A percentile compares a stretch with the other conserved stretches of the same genome.
Evolutionary conservation across 1,140 invertebrate genomes (phyloP).

Genomic region (Protaetia brevitarsis): DNA sequence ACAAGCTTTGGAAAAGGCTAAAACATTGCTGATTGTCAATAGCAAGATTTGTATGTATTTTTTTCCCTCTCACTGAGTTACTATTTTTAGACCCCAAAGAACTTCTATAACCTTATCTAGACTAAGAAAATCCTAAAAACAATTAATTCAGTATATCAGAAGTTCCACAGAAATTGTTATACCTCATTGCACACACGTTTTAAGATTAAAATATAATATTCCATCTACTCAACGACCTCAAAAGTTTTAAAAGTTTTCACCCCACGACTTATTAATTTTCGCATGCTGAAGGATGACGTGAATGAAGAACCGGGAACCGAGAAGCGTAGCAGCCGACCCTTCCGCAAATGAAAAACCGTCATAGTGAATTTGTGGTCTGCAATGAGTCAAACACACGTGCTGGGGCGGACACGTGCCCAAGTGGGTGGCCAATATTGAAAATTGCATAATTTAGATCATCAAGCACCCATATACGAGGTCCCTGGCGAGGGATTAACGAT

Average conservation of each 20-base stretch:
- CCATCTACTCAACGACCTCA: constrained; percentile 9
- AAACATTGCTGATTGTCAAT: no score
- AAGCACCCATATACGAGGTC: constrained; percentile 40
- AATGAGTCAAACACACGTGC: constrained; percentile 52
- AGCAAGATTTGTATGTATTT: no score
- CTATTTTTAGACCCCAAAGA: no score
- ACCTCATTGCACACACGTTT: no score
- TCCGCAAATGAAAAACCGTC: constrained; percentile 12
- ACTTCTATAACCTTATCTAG: no score
- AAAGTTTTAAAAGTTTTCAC: neutral
- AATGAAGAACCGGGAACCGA: constrained; percentile 3
- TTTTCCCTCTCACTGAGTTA: no score
- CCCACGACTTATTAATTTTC: constrained; percentile 6
- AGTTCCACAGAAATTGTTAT: no score
- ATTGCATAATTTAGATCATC: constrained; percentile 52
- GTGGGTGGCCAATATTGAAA: constrained; percentile 52
- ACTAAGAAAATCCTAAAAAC: no score
- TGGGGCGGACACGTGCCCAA: constrained; percentile 48
- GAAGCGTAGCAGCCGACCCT: constrained; percentile 1
- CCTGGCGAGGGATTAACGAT: constrained; percentile 42
- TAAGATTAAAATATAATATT: no score
- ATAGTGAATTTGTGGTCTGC: constrained; percentile 49
- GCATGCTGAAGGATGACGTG: neutral
- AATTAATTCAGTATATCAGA: no score
- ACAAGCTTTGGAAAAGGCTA: no score